Conservation (phyloP, 2,888 invertebrate species). For the Phyllotreta striolata region DNA sequence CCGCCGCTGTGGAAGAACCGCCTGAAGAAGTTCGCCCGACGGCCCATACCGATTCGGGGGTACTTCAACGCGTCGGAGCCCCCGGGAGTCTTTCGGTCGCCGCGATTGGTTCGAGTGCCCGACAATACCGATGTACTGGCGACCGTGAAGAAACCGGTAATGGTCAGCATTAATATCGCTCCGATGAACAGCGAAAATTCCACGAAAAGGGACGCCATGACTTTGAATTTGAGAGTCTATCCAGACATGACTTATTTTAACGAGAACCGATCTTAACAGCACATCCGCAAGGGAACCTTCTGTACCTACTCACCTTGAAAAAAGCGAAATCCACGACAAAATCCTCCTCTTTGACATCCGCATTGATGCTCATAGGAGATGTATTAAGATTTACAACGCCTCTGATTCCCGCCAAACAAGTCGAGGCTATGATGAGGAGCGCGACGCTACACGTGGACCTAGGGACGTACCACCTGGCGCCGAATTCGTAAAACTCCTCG, state of each 20-base stretch:
- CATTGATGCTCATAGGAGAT: slow-evolving; percentile 66
- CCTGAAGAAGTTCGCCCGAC: slow-evolving; percentile 24
- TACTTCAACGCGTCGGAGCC: neutral
- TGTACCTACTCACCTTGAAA: slow-evolving; percentile 62
- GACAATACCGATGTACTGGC: slow-evolving; percentile 36
- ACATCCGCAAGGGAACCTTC: no score
- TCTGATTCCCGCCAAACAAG: slow-evolving; percentile 53
- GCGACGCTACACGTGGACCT: neutral
- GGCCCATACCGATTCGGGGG: neutral
- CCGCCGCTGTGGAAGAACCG: slow-evolving; percentile 54
- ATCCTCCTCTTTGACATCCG: slow-evolving; percentile 67
- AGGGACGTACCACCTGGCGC: neutral
- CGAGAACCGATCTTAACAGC: no score
- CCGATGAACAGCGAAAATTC: slow-evolving; percentile 39
- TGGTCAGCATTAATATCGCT: slow-evolving; percentile 48
- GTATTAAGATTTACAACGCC: slow-evolving; percentile 66
- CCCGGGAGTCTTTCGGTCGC: no score
- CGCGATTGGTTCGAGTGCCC: neutral
- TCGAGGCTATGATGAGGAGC: neutral
- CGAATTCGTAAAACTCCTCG: slow-evolving; percentile 7
- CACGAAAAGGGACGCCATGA: slow-evolving; percentile 13
- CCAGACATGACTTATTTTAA: slow-evolving; percentile 22
- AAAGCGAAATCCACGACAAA: slow-evolving; percentile 70
- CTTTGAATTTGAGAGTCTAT: slow-evolving; percentile 21
- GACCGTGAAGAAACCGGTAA: slow-evolving; percentile 40